Base-by-base conservation (phyloP, 2,113 vertebrate genomes). In the Tringa solitaria region DNA sequence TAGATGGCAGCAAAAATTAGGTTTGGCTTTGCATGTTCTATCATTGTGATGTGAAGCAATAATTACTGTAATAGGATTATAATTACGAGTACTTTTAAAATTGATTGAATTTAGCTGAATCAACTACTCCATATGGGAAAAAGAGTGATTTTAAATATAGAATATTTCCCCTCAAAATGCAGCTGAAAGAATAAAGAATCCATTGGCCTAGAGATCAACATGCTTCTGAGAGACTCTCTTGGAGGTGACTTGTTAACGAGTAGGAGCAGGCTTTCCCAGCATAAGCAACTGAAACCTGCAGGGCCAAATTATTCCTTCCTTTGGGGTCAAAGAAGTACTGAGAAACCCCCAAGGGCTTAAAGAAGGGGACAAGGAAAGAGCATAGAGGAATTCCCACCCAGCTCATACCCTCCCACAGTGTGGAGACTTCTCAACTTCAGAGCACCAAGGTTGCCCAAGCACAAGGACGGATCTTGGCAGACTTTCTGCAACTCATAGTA, bases 61-160 rank as follows among this genome's bases (percentile, higher is more conserved):
- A 89, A 89, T 93, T 96, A 86, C 46, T 57, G 35, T 50, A 85
- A 92, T 59, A 84, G 50, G 75, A 79, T 83, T 90, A 93, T n/a
- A 73, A 64, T 95, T 87, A 78, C 75, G 85, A 96, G 21, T 67
- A 65, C 59, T 87, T 93, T 86, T 79, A 80, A 93, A 95, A 89
- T 85, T 73, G 60, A 70, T 93, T 84, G 93, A 28, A 79, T 43
- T 85, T 89, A 95, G 35, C 45, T 73, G 69, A 94, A 68, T 82
- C 67, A 54, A 50, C 48, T 90, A 45, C 68, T 88, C 74, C 0
- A 3, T 70, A 72, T 32, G 50, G 51, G 32, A 60, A 84, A 84
- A 35, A 6, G 53, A 79, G 15, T 72, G 4, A 11, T 65, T 97
- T 96, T 59, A 93, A 85, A 87, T 84, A 67, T 37, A 84, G 61